Conservation (phyloP, 2,888 invertebrate genomes). For the Proisotoma minuta region DNA sequence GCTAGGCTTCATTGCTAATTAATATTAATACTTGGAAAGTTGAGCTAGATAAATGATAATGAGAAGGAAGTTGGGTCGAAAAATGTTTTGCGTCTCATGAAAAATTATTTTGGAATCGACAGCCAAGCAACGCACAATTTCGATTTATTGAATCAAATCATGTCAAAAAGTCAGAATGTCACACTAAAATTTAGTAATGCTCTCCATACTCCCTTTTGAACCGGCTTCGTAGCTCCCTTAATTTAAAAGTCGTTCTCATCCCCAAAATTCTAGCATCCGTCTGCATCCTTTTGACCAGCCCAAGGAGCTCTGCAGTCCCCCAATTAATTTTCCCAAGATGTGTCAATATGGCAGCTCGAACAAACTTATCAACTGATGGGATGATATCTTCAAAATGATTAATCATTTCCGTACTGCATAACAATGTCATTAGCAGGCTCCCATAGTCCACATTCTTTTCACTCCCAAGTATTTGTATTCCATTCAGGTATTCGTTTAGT, state of each 20-base stretch:
- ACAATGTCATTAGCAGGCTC: constrained; percentile 17
- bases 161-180: no score
- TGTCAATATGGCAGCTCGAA: constrained; percentile 7
- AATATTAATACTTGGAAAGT: no score
- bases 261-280: background rate
- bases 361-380: background rate
- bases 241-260: background rate
- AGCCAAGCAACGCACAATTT: no score
- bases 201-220: background rate
- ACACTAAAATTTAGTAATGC: background rate
- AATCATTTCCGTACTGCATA: constrained; percentile 13
- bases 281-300: background rate
- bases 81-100: no score
- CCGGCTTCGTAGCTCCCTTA: background rate
- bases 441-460: constrained; percentile 20
- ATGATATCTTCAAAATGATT: constrained; percentile 1
- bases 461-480: background rate
- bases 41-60: no score
- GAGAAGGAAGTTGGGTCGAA: no score
- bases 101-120: no score
- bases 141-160: no score
- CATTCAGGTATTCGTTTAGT: background rate
- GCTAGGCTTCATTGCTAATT: no score
- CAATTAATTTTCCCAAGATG: constrained; percentile 9
- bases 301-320: constrained; percentile 1